Evolutionary conservation across 2,797 vertebrate species (phyloP).

Genomic region (Mareca penelope): DNA sequence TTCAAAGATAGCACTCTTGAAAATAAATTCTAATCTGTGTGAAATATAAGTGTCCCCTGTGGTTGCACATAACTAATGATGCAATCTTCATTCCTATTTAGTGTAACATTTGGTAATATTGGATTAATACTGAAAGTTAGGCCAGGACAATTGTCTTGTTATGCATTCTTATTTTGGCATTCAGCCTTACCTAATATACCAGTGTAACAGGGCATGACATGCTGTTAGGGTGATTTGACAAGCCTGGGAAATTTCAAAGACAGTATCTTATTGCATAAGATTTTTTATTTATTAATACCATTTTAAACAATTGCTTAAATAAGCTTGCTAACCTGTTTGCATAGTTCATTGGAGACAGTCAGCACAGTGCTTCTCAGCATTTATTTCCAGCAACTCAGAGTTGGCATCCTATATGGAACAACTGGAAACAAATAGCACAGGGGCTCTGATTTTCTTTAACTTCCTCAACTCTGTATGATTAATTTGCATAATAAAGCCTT

Average conservation of each 20-base stretch:
- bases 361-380: accelerated
- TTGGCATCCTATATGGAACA: not conserved
- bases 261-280: not conserved
- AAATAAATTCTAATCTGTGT: not conserved
- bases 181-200: not conserved
- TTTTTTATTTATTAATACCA: not conserved
- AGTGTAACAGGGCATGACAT: not conserved
- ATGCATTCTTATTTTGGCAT: not conserved
- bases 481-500: not conserved
- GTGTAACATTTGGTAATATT: not conserved
- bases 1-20: not conserved
- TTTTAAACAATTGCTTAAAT: not conserved
- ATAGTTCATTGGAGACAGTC: not conserved
- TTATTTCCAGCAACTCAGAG: not conserved
- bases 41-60: not conserved
- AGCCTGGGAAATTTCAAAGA: not conserved
- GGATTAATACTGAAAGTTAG: not conserved
- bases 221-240: slow-evolving; percentile 25
- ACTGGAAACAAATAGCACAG: not conserved
- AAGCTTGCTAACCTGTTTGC: not conserved
- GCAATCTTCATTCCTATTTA: not conserved
- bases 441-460: not conserved
- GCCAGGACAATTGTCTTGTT: not conserved
- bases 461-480: not conserved
- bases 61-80: not conserved